Evolutionary conservation across 1,140 invertebrate species (phyloP).

Genomic region (Neodiprion fabricii): DNA sequence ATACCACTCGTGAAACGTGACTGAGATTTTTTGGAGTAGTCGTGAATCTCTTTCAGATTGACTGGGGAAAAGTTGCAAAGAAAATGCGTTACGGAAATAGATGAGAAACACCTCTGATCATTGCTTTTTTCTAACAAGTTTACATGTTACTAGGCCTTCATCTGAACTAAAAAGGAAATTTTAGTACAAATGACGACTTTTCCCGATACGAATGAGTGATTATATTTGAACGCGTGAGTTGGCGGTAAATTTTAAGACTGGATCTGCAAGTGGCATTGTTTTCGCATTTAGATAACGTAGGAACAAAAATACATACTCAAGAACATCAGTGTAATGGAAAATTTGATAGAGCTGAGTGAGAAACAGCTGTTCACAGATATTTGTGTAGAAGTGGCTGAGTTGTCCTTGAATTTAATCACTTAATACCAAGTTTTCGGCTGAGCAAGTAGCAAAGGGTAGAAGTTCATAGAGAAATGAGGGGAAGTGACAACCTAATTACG

Average conservation of each 20-base stretch:
- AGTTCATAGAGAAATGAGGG: not conserved
- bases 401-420: not conserved
- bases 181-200: no score
- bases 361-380: no score
- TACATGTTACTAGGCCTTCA: not conserved
- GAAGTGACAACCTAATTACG: not conserved
- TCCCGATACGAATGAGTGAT: no score
- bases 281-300: no score
- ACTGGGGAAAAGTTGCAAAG: not conserved
- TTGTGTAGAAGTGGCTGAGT: not conserved
- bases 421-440: not conserved
- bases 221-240: no score
- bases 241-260: no score
- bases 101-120: not conserved
- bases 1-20: not conserved
- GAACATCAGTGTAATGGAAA: no score
- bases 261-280: no score
- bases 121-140: not conserved
- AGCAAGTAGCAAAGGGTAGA: not conserved
- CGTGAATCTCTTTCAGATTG: not conserved
- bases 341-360: no score
- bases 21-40: not conserved
- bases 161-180: no score
- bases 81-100: not conserved
- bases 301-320: no score